These are phyloP conservation scores for Pyrocephalus nanus DNA, from an alignment of 2,797 vertebrate species.

Conservation along the genomic window DNA sequence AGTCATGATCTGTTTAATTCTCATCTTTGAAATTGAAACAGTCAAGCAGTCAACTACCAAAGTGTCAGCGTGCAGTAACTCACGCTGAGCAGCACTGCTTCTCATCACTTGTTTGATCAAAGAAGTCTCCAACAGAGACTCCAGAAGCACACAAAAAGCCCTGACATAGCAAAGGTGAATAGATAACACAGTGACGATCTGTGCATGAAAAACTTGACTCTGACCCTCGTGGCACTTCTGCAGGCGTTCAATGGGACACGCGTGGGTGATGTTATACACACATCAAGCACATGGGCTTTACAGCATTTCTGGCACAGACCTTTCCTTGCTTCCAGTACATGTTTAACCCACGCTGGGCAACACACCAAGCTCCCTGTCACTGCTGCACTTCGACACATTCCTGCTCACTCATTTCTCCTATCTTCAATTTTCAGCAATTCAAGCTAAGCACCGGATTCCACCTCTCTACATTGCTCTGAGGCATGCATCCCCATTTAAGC, in stretches of 20 bases:
- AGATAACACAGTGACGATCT: neutral
- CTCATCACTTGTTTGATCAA: neutral
- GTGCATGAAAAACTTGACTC: neutral
- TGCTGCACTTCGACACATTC: neutral
- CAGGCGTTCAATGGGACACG: neutral
- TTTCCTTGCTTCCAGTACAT: neutral
- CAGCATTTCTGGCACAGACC: neutral
- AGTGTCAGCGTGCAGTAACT: neutral
- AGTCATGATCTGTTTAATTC: constrained; percentile 3
- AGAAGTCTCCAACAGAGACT: neutral
- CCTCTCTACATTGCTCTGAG: neutral
- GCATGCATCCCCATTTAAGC: neutral
- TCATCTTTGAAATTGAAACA: neutral
- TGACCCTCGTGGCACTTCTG: neutral
- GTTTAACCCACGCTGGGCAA: neutral
- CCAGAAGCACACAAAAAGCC: neutral
- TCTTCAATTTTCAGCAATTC: neutral
- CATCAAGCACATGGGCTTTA: neutral
- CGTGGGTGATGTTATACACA: neutral
- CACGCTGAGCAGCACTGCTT: neutral
- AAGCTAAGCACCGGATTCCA: neutral
- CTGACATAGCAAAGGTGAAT: neutral
- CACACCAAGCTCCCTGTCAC: neutral
- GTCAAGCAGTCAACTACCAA: neutral
- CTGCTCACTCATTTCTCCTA: neutral